Evolutionary conservation across 2,113 vertebrate species (phyloP).

Genomic region (Chunga burmeisteri): DNA sequence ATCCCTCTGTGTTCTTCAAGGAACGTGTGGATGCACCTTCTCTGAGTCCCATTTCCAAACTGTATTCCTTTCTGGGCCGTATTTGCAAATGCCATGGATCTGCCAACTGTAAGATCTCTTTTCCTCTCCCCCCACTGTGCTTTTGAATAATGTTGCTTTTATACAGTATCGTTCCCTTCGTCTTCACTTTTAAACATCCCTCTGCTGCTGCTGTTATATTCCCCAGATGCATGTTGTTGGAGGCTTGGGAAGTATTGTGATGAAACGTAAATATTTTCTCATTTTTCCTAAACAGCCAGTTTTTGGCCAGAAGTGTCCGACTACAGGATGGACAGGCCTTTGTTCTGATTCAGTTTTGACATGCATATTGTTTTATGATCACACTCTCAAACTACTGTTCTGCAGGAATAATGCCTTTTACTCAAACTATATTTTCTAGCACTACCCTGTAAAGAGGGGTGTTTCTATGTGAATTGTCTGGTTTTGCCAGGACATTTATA

Average conservation of each 20-base stretch:
- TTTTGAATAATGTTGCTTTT: not conserved
- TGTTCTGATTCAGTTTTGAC: not conserved
- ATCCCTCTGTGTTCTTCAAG: not conserved
- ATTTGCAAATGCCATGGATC: not conserved
- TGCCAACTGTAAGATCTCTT: not conserved
- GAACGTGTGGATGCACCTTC: rapidly evolving
- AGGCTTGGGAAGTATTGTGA: not conserved
- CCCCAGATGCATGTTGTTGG: not conserved
- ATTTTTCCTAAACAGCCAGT: not conserved
- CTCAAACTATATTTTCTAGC: not conserved
- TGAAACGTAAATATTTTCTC: not conserved
- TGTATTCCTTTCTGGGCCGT: not conserved
- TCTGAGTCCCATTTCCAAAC: not conserved
- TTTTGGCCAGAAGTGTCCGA: not conserved
- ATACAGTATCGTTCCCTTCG: not conserved
- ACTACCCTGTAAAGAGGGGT: not conserved
- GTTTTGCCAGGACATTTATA: not conserved
- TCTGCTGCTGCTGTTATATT: not conserved
- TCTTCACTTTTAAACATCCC: not conserved
- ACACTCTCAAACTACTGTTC: not conserved
- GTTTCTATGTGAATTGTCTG: not conserved
- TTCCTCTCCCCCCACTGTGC: not conserved
- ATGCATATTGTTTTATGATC: not conserved
- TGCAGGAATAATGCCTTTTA: not conserved
- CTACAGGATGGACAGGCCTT: not conserved